These are phyloP conservation scores for Halcyon chelicuti DNA, from an alignment of 2,797 vertebrate species.

Conservation along the genomic window DNA sequence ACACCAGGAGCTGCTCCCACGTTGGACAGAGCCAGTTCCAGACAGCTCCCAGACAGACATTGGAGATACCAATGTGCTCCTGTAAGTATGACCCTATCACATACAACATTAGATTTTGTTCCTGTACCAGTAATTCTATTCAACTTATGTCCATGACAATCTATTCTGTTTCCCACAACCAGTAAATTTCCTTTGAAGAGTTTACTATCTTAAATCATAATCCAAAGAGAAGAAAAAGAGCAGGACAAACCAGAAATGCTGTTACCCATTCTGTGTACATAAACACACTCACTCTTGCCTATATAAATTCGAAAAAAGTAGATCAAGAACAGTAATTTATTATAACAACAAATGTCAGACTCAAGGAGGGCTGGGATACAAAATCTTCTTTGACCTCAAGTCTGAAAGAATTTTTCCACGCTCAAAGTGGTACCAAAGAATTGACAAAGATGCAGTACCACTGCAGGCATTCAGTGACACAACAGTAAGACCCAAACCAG, in stretches of 20 bases:
- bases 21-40: not conserved
- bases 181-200: not conserved
- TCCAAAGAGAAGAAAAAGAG: not conserved
- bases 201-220: not conserved
- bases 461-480: not conserved
- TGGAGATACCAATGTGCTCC: not conserved
- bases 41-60: rapidly evolving
- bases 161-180: not conserved
- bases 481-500: not conserved
- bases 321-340: not conserved
- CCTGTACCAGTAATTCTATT: not conserved
- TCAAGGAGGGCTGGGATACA: not conserved
- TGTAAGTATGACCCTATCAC: not conserved
- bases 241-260: not conserved
- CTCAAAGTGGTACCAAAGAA: not conserved
- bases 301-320: not conserved
- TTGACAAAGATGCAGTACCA: not conserved
- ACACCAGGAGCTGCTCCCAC: not conserved
- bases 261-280: not conserved
- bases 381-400: not conserved
- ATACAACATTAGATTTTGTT: not conserved
- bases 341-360: not conserved
- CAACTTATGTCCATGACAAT: not conserved
- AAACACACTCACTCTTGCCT: not conserved
- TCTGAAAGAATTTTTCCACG: not conserved